These are phyloP conservation scores for Craseonycteris thonglongyai DNA, from an alignment of 2,113 vertebrate species.

Conservation along the genomic window DNA sequence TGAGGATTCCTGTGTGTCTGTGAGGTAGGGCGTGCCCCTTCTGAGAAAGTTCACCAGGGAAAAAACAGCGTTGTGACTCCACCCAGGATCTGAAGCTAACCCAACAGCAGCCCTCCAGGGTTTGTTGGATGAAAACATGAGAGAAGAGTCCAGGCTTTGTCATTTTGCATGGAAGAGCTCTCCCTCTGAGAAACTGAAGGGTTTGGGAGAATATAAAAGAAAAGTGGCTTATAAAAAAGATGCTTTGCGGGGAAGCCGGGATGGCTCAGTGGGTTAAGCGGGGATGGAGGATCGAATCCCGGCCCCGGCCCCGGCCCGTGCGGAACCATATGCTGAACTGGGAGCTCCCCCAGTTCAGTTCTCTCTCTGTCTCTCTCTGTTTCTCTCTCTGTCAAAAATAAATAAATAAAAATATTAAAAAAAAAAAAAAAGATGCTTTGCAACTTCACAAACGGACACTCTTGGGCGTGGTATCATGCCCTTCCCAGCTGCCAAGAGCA, in stretches of 20 bases:
- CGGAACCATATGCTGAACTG: too few relatives aligned
- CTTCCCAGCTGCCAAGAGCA: neutral
- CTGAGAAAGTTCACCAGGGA: neutral
- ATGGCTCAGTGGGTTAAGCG: too few relatives aligned
- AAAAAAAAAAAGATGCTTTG: neutral
- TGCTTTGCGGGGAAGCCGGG: too few relatives aligned
- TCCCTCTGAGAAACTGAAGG: neutral
- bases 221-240: neutral
- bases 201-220: neutral
- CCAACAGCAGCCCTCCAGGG: neutral
- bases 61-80: neutral
- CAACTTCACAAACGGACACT: neutral
- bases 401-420: too few relatives aligned
- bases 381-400: too few relatives aligned
- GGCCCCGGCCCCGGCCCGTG: too few relatives aligned
- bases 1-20: neutral
- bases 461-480: neutral
- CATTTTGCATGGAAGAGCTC: neutral
- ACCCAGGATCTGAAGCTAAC: neutral
- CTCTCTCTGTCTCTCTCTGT: too few relatives aligned
- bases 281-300: too few relatives aligned
- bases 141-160: neutral
- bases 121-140: neutral
- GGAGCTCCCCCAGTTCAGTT: too few relatives aligned
- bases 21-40: neutral